phyloP scores from a whole-genome alignment of 1,140 invertebrate genomes.

The Drosophila bocqueti region DNA sequence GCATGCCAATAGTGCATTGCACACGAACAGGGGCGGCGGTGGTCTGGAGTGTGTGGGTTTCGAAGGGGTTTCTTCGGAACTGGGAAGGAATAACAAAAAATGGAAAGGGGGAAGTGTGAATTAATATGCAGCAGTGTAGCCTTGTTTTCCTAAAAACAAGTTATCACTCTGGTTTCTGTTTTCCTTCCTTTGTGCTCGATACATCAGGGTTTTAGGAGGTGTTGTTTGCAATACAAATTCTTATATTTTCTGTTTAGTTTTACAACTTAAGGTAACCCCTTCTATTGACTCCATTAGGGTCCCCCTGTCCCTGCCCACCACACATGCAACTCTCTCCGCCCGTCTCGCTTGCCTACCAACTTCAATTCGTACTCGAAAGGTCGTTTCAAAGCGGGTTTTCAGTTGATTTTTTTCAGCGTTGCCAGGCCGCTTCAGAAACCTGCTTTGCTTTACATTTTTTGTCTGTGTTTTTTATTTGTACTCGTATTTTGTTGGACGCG shows the following conservation, averaged over 20 bases:
- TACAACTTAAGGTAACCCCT: neutral
- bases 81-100: neutral
- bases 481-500: conserved; percentile 41
- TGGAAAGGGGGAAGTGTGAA: conserved; percentile 26
- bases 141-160: conserved; percentile 27
- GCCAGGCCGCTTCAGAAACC: conserved; percentile 77
- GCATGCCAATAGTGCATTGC: conserved; percentile 79
- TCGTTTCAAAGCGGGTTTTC: conserved; percentile 84
- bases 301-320: conserved; percentile 29
- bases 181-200: conserved; percentile 1
- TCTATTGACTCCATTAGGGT: neutral
- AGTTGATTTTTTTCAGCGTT: conserved; percentile 59
- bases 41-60: conserved; percentile 20
- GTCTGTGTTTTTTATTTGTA: conserved; percentile 52
- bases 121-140: conserved; percentile 15
- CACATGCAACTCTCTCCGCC: conserved; percentile 30
- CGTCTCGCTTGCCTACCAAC: conserved; percentile 13
- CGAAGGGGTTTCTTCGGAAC: neutral
- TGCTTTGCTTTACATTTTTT: conserved; percentile 83
- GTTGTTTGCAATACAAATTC: neutral
- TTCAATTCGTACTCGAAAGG: conserved; percentile 82
- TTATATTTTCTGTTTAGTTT: neutral
- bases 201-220: neutral
- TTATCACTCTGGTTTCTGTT: conserved; percentile 8
- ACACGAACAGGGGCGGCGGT: conserved; percentile 46